Base-by-base conservation (phyloP, 2,888 invertebrate species). In the Conops quadrifasciatus region DNA sequence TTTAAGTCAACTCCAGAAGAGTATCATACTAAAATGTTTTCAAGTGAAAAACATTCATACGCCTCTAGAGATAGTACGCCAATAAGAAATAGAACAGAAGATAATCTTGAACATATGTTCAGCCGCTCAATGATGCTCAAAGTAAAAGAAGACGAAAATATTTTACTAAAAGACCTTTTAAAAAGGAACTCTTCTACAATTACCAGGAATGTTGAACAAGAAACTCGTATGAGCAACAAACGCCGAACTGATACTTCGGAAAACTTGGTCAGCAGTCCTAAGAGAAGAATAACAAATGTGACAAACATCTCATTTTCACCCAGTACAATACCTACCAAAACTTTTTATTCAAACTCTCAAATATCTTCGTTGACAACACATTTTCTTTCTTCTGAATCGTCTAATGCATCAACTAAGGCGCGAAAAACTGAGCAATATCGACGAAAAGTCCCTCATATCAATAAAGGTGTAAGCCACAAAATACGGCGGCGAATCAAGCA, bases 391-490 rank as follows among this genome's bases (percentile, higher is more conserved):
- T 36, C 43, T 56, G 60, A 51, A 56, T 53, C 11, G 2, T 21
- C 30, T 1, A 43, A 30, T 15, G 58, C 59, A 13, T 68, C 68
- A n/a, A 60, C 62, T 1, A 59, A 51, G 16, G 15, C 26, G 19
- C n/a, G 47, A 21, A 72, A 24, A 16, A 28, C 2, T 28, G 58
- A 58, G 1, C 65, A 62, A 21, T 16, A 43, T 13, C 72, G 73
- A 13, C 56, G 71, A 2, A 73, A 71, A 13, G 15, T 16, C 19
- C 11, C 16, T 24, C n/a, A 26, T 13, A 80, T 83, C 21, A 84
- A 85, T 72, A 83, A 80, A 62, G 84, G 85, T 1, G 85, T 85
- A 0, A 66, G 65, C 2, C 85, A 85, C 67, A 82, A 80, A 43
- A 83, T 85, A 47, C 78, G 80, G 5, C 80, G 79, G 58, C 76